Evolutionary conservation across 2,888 invertebrate genomes (phyloP), one percentile per base, ranked within the genome.

Genomic region (Thera britannica): DNA sequence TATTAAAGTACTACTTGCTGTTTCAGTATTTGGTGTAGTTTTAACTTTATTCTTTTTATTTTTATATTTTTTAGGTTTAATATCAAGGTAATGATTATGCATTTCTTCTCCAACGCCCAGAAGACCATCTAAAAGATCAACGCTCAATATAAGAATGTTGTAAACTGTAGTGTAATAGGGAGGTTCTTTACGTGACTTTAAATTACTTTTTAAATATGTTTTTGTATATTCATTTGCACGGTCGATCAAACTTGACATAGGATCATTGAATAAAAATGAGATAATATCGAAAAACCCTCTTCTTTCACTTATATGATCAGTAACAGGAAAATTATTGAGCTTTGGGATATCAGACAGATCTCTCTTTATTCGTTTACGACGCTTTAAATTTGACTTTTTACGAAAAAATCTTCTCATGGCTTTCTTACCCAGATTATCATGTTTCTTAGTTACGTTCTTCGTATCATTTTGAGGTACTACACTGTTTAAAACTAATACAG

Each of bases 91-190:
- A 74, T 82, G 83, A 12, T 82, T 80, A 46, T 74, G 72, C 46
- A 90, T 71, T 51, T 83, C 84, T 60, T 86, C 79, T 35, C 87
- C 83, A 12, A 87, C 80, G 38, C 85, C 79, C 38, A 88, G 74
- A 3, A 91, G 73, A 34, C 88, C 88, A 67, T 93, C 89, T 1
- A 93, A 81, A 0, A 89, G 66, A 70, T 92, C 90, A 61, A 94
- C 68, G 51, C 82, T 84, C 69, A 86, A 82, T 79, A 89, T 83
- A 3, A 93, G 72, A 67, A 88, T 67, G 52, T 87, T 84, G 68
- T 92, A 90, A 8, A 87, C 81, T 35, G 85, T 63, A 7, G 80
- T 81, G 64, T 92, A 93, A 72, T 88, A 91, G 7, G 77, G 72
- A 1, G 93, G 90, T 59, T 79, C 82, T 72, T 62, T 66, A 1